Conservation (phyloP, 2,888 invertebrate genomes). For the Folsomia manolachei region DNA sequence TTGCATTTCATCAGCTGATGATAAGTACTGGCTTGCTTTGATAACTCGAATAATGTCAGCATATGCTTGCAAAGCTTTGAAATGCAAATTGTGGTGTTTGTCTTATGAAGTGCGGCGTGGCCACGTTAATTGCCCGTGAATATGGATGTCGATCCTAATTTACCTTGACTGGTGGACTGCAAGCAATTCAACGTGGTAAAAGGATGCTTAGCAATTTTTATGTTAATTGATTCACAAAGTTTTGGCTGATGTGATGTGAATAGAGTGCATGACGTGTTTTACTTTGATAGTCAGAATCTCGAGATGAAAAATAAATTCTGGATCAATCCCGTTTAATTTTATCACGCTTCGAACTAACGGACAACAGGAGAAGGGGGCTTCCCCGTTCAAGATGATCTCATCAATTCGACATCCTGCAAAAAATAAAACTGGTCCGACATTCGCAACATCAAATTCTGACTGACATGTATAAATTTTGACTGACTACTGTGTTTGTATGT, state of each 20-base stretch:
- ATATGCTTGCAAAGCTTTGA: not conserved
- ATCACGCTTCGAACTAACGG: too few relatives aligned
- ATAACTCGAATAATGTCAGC: not conserved
- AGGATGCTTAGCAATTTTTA: too few relatives aligned
- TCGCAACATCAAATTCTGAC: too few relatives aligned
- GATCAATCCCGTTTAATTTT: not conserved
- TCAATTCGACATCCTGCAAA: not conserved
- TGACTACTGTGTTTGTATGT: too few relatives aligned
- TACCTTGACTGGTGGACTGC: too few relatives aligned
- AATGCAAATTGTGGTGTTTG: not conserved
- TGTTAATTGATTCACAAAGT: too few relatives aligned
- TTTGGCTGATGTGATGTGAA: not conserved
- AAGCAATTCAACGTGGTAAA: too few relatives aligned
- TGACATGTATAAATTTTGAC: not conserved
- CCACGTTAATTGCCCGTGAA: not conserved
- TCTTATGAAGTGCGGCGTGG: not conserved
- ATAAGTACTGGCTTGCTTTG: too few relatives aligned
- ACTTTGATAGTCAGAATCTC: not conserved
- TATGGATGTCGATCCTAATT: too few relatives aligned
- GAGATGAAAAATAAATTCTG: not conserved
- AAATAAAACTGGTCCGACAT: not conserved
- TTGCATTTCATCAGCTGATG: too few relatives aligned
- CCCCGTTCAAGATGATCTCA: not conserved
- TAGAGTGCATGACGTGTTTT: not conserved
- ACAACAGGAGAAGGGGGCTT: not conserved